Percentiles rank a stretch among this genome's conserved stretches.
These are phyloP conservation scores for Chrysoperla carnea DNA, from an alignment of 1,140 invertebrate species.

Conservation along the genomic window DNA sequence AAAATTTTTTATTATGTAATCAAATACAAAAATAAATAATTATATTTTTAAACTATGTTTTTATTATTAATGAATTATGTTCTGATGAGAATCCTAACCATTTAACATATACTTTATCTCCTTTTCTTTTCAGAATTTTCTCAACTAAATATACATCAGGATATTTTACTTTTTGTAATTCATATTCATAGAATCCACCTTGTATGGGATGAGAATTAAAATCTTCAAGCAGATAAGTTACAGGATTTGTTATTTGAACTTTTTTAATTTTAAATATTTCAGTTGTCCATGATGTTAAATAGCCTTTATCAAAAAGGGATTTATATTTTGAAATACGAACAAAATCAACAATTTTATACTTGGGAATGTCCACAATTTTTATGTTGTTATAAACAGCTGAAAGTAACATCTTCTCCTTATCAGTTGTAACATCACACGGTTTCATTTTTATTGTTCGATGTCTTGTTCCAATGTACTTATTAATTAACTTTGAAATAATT, in stretches of 20 bases:
- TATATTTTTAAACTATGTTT: slow-evolving; percentile 2
- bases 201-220: slow-evolving; percentile 6
- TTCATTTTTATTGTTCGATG: slow-evolving; percentile 20
- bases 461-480: slow-evolving; percentile 19
- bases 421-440: slow-evolving; percentile 12
- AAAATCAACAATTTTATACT: slow-evolving; percentile 15
- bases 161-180: slow-evolving; percentile 12
- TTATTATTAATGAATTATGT: slow-evolving; percentile 11
- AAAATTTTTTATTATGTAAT: too few relatives aligned
- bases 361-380: slow-evolving; percentile 8
- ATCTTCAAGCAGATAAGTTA: slow-evolving; percentile 11
- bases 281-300: slow-evolving; percentile 14
- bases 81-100: slow-evolving; percentile 12
- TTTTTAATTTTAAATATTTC: slow-evolving; percentile 15
- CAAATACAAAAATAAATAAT: neutral
- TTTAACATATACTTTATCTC: slow-evolving; percentile 15
- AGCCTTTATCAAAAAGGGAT: slow-evolving; percentile 15
- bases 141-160: slow-evolving; percentile 16
- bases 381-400: slow-evolving; percentile 8
- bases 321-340: slow-evolving; percentile 10
- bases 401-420: slow-evolving; percentile 6
- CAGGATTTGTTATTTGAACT: slow-evolving; percentile 11
- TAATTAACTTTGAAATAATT: slow-evolving; percentile 14
- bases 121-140: slow-evolving; percentile 14
- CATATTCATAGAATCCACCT: slow-evolving; percentile 15